Evolutionary conservation across 2,797 vertebrate genomes (phyloP), one percentile per base, ranked within the genome.

Genomic region (Brachyrhaphis roseni): DNA sequence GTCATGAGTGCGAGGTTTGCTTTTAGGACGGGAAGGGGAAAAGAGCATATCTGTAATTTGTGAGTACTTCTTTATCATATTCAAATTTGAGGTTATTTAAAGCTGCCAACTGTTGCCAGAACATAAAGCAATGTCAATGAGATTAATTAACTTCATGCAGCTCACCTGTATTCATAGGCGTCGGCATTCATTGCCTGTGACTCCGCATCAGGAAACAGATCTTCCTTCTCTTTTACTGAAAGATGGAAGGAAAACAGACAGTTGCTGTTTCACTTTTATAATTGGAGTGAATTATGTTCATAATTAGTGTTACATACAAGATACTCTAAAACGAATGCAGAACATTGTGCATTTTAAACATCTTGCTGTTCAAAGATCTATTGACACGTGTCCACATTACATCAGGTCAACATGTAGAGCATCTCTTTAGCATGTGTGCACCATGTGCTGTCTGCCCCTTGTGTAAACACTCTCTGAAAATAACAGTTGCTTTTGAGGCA

Each of bases 161-260:
- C 95, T 97, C 95, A 99, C 98, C 98, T 98, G 96, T 97, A 97
- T 95, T 98, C 97, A 76, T 96, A 96, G 89, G 96, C 96, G 80
- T 98, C 97, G 87, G 98, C 96, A 91, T 96, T 97, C 90, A 95
- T 94, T 80, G 91, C 95, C 78, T 96, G 96, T 78, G 96, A 93
- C 94, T 98, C 97, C 0, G 94, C 92, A 78, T 99, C 97, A 76
- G 96, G 93, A 77, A 96, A 96, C 78, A 96, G 93, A 82, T 98
- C 96, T 91, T 99, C 98, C 83, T 98, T 99, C 91, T 97, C 98
- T 94, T 99, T 99, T 89, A 99, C 98, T 99, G 94, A 76, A 82
- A 76, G 78, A 78, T 74, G 83, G 87, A 81, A 85, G 78, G 34
- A 84, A 15, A 46, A 46, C 15, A 78, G 79, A 89, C 79, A 39